Evolutionary conservation across 2,888 invertebrate species (phyloP).

Genomic region (Hipparchia semele): DNA sequence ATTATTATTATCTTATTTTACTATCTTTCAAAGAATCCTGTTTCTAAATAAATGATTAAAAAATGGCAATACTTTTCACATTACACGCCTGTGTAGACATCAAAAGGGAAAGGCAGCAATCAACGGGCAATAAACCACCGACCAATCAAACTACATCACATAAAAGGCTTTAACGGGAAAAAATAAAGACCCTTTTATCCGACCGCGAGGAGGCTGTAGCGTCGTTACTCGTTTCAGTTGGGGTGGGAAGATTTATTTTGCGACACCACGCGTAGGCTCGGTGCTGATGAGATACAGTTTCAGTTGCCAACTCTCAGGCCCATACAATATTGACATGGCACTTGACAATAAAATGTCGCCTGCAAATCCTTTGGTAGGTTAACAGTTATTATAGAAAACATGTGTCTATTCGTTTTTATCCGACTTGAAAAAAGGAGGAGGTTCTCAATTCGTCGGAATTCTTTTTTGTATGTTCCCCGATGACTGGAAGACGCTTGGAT

Average conservation of each 20-base stretch:
- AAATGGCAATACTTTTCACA: slow-evolving; percentile 1
- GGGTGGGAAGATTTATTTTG: slow-evolving; percentile 81
- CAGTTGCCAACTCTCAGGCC: too few species aligned
- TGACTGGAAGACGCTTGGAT: too few species aligned
- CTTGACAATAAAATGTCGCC: too few species aligned
- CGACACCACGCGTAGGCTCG: slow-evolving; percentile 73
- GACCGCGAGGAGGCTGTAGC: slow-evolving; percentile 68
- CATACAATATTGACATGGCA: too few species aligned
- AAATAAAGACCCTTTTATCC: slow-evolving; percentile 78
- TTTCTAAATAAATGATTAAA: slow-evolving; percentile 5
- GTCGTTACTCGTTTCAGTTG: slow-evolving; percentile 49
- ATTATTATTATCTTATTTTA: too few species aligned
- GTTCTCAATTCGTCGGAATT: too few species aligned
- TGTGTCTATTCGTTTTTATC: too few species aligned
- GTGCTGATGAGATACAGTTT: slow-evolving; percentile 38
- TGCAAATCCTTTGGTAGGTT: too few species aligned
- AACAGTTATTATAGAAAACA: too few species aligned
- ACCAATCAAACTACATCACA: slow-evolving; percentile 68
- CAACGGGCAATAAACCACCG: slow-evolving; percentile 56
- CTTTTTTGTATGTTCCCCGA: too few species aligned
- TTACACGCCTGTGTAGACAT: slow-evolving; percentile 12
- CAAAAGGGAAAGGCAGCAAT: slow-evolving; percentile 34
- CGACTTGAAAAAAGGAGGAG: too few species aligned
- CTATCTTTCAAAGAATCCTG: too few species aligned
- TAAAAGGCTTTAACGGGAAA: slow-evolving; percentile 70